Conservation (phyloP, 2,888 invertebrate species). For the Pediacus dermestoides region DNA sequence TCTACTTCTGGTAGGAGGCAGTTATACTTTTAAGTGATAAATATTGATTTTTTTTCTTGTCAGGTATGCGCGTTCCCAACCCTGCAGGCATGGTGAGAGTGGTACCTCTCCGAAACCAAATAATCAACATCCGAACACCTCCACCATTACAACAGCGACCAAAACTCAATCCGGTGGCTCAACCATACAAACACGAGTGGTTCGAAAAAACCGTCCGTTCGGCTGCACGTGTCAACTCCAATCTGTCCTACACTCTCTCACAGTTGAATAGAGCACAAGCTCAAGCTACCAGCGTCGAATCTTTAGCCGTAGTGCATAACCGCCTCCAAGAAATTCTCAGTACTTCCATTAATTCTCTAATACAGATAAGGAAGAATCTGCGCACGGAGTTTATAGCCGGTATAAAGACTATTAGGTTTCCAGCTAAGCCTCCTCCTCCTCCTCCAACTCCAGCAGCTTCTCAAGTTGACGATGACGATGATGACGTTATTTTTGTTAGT, state of each 20-base stretch:
- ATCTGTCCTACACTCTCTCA: constrained; percentile 54
- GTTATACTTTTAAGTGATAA: too few relatives aligned
- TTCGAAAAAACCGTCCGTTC: constrained; percentile 58
- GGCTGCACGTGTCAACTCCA: constrained; percentile 57
- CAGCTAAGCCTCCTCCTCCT: background rate
- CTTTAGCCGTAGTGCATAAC: constrained; percentile 55
- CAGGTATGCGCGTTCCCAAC: too few relatives aligned
- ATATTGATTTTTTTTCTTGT: too few relatives aligned
- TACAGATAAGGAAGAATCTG: constrained; percentile 56
- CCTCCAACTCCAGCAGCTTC: constrained; percentile 7
- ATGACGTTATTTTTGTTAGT: constrained; percentile 53
- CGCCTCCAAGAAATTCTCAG: constrained; percentile 55
- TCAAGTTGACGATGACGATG: constrained; percentile 40
- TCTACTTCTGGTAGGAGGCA: too few relatives aligned
- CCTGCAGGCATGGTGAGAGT: too few relatives aligned
- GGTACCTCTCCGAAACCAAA: too few relatives aligned
- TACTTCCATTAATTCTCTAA: constrained; percentile 55
- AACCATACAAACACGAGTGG: too few relatives aligned
- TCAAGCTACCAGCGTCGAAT: constrained; percentile 51
- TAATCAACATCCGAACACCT: too few relatives aligned
- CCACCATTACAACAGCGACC: too few relatives aligned
- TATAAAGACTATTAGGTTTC: constrained; percentile 12
- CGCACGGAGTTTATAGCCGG: constrained; percentile 56
- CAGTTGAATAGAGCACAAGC: constrained; percentile 55
- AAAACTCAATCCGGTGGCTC: too few relatives aligned